Evolutionary conservation across 2,888 invertebrate genomes (phyloP).

Genomic region (Dyspetes luteomarginatus): DNA sequence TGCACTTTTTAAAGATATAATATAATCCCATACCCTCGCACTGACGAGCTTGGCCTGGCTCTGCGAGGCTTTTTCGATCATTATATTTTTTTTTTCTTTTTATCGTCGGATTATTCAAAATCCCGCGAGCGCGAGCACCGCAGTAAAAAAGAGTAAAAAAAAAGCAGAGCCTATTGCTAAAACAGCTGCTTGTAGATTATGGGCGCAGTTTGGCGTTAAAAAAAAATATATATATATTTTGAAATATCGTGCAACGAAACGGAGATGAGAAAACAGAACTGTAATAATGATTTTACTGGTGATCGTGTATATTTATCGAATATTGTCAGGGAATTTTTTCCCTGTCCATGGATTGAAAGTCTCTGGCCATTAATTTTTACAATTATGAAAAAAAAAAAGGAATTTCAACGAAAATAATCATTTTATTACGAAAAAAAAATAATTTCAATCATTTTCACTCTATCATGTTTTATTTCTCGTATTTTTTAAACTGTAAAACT

Average conservation of each 20-base stretch:
- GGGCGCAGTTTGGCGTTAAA: conserved; percentile 31
- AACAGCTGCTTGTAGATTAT: conserved; percentile 62
- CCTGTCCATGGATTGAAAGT: conserved; percentile 6
- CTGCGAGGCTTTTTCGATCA: conserved; percentile 57
- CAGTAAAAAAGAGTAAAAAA: conserved; percentile 40
- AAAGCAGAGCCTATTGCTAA: conserved; percentile 51
- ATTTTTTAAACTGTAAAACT: too few species aligned
- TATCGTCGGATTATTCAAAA: conserved; percentile 47
- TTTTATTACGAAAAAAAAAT: background rate
- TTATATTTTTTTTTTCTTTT: conserved; percentile 7
- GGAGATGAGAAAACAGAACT: background rate
- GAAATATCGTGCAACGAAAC: too few species aligned
- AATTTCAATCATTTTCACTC: background rate
- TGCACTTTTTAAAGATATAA: conserved; percentile 60
- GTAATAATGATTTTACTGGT: background rate
- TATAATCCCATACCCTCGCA: conserved; percentile 51
- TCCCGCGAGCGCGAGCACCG: conserved; percentile 52
- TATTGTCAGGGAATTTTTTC: background rate
- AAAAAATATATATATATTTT: conserved; percentile 12
- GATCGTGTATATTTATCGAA: background rate
- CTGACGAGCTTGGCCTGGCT: conserved; percentile 64
- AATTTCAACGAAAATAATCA: background rate
- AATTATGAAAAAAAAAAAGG: background rate
- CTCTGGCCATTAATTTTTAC: conserved; percentile 21
- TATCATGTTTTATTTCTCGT: too few species aligned